A percentile compares a stretch with the other conserved stretches of the same genome.
Conservation (phyloP, 2,113 vertebrate genomes). For the Corvus moneduloides region DNA sequence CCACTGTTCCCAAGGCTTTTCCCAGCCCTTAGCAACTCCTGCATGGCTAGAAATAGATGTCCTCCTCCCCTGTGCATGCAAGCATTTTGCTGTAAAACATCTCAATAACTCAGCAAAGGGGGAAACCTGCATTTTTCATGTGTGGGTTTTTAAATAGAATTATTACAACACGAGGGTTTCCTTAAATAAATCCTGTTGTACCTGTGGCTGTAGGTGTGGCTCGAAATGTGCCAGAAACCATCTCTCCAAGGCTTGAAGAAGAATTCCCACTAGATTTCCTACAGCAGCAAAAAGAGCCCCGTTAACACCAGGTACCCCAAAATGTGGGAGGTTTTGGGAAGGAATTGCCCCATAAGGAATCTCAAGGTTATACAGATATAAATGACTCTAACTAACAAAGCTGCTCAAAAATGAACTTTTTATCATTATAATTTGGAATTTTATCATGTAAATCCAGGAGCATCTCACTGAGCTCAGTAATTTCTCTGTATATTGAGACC, state of each 20-base stretch:
- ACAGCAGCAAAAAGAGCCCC: neutral
- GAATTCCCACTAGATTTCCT: conserved; percentile 97
- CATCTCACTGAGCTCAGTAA: neutral
- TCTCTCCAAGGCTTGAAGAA: conserved; percentile 96
- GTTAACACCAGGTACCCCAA: neutral
- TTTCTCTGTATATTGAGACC: neutral
- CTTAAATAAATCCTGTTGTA: conserved; percentile 50
- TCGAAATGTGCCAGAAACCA: conserved; percentile 95
- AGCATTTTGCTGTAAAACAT: neutral
- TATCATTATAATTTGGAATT: neutral
- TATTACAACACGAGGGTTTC: neutral
- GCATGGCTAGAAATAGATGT: neutral
- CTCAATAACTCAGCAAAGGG: neutral
- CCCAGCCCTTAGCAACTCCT: neutral
- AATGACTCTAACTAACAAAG: neutral
- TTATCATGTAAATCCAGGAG: neutral
- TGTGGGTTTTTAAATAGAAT: neutral
- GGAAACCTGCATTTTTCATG: neutral
- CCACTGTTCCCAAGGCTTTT: neutral
- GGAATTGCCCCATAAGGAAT: neutral
- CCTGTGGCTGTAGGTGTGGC: conserved; percentile 90
- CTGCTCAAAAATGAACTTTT: neutral
- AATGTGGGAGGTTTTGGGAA: neutral
- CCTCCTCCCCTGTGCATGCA: neutral
- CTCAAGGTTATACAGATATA: rapidly evolving